phyloP scores from a whole-genome alignment of 2,888 invertebrate genomes.

The Lasioglossum villosulum region DNA sequence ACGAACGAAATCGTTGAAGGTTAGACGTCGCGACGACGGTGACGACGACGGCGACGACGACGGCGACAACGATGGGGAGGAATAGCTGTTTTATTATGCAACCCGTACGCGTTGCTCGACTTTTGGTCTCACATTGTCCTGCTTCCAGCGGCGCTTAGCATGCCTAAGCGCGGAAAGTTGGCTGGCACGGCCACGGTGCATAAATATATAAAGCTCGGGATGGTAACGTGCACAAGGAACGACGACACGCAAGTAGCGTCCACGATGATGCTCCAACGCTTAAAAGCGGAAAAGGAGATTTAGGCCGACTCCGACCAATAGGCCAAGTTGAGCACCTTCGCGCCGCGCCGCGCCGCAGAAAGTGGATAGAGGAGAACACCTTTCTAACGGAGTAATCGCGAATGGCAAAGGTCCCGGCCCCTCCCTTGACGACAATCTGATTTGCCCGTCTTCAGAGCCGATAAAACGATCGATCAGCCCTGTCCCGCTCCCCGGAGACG shows the following conservation, averaged over 20 bases:
- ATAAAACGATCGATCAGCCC: slow-evolving; percentile 26
- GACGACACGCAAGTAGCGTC: slow-evolving; percentile 51
- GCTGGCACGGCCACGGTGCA: slow-evolving; percentile 14
- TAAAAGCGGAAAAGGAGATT: slow-evolving; percentile 58
- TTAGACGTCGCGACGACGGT: not conserved
- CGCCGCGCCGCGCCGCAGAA: not conserved
- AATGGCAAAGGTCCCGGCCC: not conserved
- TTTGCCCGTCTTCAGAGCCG: slow-evolving; percentile 37
- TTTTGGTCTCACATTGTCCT: not conserved
- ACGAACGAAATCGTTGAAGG: not conserved
- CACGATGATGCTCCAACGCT: slow-evolving; percentile 52
- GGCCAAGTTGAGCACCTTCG: slow-evolving; percentile 28
- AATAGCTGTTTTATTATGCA: slow-evolving; percentile 16
- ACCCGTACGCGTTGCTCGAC: slow-evolving; percentile 5
- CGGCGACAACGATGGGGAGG: not conserved
- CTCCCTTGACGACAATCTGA: slow-evolving; percentile 28
- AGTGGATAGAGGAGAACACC: slow-evolving; percentile 23
- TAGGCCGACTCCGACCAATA: slow-evolving; percentile 42
- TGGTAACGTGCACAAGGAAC: slow-evolving; percentile 35
- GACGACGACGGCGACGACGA: not conserved
- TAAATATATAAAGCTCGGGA: slow-evolving; percentile 43
- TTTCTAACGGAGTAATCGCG: slow-evolving; percentile 13
- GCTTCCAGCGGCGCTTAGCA: slow-evolving; percentile 10
- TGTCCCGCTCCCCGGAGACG: slow-evolving; percentile 5
- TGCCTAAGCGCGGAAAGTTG: slow-evolving; percentile 35